Base-by-base conservation (phyloP, 2,113 vertebrate species). In the Mormyrus lacerda region DNA sequence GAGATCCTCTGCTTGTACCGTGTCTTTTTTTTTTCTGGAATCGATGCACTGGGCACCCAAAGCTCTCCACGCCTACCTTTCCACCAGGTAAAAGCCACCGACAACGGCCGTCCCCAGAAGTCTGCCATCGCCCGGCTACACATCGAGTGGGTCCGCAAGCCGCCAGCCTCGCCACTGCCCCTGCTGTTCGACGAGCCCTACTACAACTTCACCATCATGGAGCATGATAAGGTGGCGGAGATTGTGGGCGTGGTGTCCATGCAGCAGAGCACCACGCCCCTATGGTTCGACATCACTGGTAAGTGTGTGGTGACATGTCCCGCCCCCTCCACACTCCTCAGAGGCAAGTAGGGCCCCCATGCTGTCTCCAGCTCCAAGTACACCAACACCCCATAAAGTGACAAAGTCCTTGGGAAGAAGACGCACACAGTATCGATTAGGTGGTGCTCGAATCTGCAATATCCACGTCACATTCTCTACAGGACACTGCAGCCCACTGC, bases 201-300 rank as follows among this genome's bases (percentile, higher is more conserved):
- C 91, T 99, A 99, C 94, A 99, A 99, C 92, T 99, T 99, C 94
- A 99, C 98, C 0, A 53, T 99, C 92, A 98, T 98, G 97, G 98
- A 99, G 91, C 98, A 96, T 0, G 98, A 99, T 89, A 97, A 95
- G 92, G 98, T 99, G 91, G 97, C 97, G 0, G 98, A 99, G 93
- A 98, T 99, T 0, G 98, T 99, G 0, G 98, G 98, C 1, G 97
- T 99, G 92, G 97, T 99, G 15, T 97, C 98, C 0, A 96, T 98
- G 91, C 97, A 97, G 83, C 97, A 97, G 85, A 96, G 95, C 2
- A 95, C 96, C 85, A 93, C 95, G 58, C 97, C 96, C 1, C 94
- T 99, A 85, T 99, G 98, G 98, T 99, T 99, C 89, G 98, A 98
- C 91, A 97, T 99, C 51, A 95, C 97, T 6, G 98, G 98, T 99